These are phyloP conservation scores for Turritopsis dohrnii DNA, from an alignment of 30 jellyfish, hydroid and myxozoan genomes.

Conservation along the genomic window DNA sequence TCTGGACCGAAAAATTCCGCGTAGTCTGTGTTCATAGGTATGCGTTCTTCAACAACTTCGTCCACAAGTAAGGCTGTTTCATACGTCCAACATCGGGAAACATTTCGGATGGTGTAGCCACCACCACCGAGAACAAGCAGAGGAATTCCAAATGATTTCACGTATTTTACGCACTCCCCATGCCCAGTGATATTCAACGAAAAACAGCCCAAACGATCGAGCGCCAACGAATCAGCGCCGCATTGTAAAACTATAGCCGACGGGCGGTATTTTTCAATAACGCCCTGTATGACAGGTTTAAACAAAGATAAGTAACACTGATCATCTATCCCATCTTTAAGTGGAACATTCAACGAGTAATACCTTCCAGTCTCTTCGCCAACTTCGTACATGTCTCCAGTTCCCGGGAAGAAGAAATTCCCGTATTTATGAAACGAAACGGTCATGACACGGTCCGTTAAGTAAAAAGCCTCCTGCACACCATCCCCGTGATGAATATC, in stretches of 20 bases:
- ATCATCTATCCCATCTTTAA: constrained; percentile 93
- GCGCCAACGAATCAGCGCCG: constrained; percentile 98
- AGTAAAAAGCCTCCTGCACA: constrained; percentile 97
- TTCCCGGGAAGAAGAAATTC: constrained; percentile 88
- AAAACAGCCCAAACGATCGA: constrained; percentile 95
- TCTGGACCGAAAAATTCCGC: constrained; percentile 79
- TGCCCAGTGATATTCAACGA: constrained; percentile 84
- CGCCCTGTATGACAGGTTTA: constrained; percentile 91
- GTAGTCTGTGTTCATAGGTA: constrained; percentile 72
- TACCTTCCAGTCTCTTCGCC: constrained; percentile 89
- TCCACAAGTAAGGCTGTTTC: constrained; percentile 86
- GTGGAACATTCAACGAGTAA: constrained; percentile 86
- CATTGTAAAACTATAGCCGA: constrained; percentile 93
- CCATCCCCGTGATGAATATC: constrained; percentile 99
- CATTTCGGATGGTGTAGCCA: constrained; percentile 95
- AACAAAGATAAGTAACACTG: constrained; percentile 75
- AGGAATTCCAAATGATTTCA: constrained; percentile 83
- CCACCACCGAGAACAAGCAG: constrained; percentile 99
- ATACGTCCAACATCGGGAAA: constrained; percentile 97
- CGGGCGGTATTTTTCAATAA: constrained; percentile 74
- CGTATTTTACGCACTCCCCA: constrained; percentile 92
- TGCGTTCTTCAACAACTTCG: constrained; percentile 59
- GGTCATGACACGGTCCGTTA: constrained; percentile 98
- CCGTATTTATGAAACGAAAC: constrained; percentile 95
- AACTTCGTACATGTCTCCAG: constrained; percentile 97